Evolutionary conservation across 2,113 vertebrate genomes (phyloP), one percentile per base, ranked within the genome.

Genomic region (Rhegmatorhina hoffmannsi): DNA sequence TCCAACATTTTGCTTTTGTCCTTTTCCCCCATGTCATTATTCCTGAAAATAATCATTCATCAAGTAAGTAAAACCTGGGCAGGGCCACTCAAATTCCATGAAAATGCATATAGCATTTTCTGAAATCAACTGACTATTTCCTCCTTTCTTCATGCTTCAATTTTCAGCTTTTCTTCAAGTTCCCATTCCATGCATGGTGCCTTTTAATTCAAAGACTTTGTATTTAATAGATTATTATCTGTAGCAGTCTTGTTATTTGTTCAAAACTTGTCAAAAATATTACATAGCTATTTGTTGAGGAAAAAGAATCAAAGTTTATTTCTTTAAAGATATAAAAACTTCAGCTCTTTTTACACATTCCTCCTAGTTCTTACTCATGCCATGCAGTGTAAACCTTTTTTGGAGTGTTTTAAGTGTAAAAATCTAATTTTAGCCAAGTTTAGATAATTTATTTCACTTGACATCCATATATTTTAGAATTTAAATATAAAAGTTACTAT

Each of bases 81-180:
- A 89, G 19, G n/a, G 29, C 33, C 52, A 50, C 25, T 73, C 81
- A 91, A 72, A 66, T 94, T 87, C 84, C 33, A 19, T 56, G 19
- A 83, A 93, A 96, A 84, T 43, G 2, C 81, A 70, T 52, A 43
- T 20, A 76, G 29, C 20, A 28, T 83, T 82, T 92, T 82, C 46
- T 89, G 46, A 94, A 96, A 95, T 69, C 36, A 84, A 26, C 28
- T 44, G 80, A 18, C 21, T 36, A 47, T 66, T 90, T 92, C 19
- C 34, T 92, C 21, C 23, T 72, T 81, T 94, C 78, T 87, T 69
- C 19, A 38, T 76, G 28, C 44, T 91, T 94, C 46, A 46, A 25
- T 91, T 91, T 87, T 92, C 66, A 66, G 25, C 56, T 94, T 96
- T 62, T 34, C 29, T 89, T 89, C 74, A 91, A 75, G 68, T 75